Evolutionary conservation across 35 echinoderm and acorn worm species (phyloP).

Genomic region (Strongylocentrotus purpuratus): DNA sequence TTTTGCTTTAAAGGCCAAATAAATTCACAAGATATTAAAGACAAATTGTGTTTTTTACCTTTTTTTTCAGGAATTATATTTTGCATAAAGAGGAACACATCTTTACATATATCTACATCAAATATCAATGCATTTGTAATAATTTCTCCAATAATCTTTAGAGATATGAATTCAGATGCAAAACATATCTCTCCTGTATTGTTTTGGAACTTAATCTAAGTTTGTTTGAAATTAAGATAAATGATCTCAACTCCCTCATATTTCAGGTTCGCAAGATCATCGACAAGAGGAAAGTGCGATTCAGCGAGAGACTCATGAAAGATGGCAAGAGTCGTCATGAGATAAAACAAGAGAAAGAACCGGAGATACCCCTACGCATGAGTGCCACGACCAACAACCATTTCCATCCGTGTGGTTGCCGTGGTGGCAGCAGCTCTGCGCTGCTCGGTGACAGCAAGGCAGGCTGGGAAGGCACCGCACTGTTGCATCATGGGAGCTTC

Average conservation of each 20-base stretch:
- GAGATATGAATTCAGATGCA: too few relatives aligned
- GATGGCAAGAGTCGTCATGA: conserved; percentile 44
- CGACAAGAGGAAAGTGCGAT: conserved; percentile 38
- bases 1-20: too few relatives aligned
- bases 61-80: too few relatives aligned
- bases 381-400: conserved; percentile 33
- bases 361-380: conserved; percentile 44
- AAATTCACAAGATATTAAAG: too few relatives aligned
- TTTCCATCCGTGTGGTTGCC: conserved; percentile 64
- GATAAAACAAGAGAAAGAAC: neutral
- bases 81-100: too few relatives aligned
- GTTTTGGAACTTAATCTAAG: too few relatives aligned
- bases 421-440: conserved; percentile 46
- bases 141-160: too few relatives aligned
- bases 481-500: conserved; percentile 88
- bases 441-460: conserved; percentile 64
- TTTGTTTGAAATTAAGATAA: too few relatives aligned
- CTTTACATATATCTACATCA: too few relatives aligned
- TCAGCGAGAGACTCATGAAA: conserved; percentile 47
- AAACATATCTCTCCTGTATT: too few relatives aligned
- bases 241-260: neutral
- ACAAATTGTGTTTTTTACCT: too few relatives aligned
- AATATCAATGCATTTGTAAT: too few relatives aligned
- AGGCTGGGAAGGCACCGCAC: conserved; percentile 91
- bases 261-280: conserved; percentile 54